A percentile compares a stretch with the other conserved stretches of the same genome.
phyloP scores from a whole-genome alignment of 2,113 vertebrate genomes.

The Silurus glanis region DNA sequence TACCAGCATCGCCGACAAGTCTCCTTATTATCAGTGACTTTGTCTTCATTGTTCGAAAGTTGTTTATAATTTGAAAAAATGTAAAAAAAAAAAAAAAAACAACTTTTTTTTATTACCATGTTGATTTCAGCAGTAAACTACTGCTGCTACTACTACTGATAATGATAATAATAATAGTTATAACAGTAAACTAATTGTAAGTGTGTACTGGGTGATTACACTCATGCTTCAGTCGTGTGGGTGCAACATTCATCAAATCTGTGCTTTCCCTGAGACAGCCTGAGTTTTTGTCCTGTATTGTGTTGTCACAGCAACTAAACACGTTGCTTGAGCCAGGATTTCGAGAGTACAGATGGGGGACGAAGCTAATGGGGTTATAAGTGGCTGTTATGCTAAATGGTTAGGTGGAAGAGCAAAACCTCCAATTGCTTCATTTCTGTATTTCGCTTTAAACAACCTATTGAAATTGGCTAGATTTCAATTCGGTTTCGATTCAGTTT shows the following conservation, averaged over 20 bases:
- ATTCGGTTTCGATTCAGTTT: too few relatives aligned
- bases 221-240: background rate
- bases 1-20: constrained; percentile 5
- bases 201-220: background rate
- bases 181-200: background rate
- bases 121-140: background rate
- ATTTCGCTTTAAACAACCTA: background rate
- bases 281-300: background rate
- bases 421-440: constrained; percentile 4
- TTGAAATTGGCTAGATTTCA: background rate
- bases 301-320: constrained; percentile 36
- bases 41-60: background rate
- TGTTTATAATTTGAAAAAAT: background rate
- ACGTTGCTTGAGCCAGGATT: background rate
- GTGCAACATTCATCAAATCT: background rate
- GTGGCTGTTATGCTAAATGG: constrained; percentile 22
- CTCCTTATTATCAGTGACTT: constrained; percentile 15
- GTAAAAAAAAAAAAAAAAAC: too few relatives aligned
- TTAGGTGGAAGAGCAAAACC: constrained; percentile 24
- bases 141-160: constrained; percentile 4
- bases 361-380: constrained; percentile 25
- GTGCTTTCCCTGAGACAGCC: background rate
- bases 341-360: constrained; percentile 18
- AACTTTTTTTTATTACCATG: background rate
- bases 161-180: constrained; percentile 19